phyloP scores from a whole-genome alignment of 2,113 vertebrate genomes.

The Ellobius talpinus region DNA sequence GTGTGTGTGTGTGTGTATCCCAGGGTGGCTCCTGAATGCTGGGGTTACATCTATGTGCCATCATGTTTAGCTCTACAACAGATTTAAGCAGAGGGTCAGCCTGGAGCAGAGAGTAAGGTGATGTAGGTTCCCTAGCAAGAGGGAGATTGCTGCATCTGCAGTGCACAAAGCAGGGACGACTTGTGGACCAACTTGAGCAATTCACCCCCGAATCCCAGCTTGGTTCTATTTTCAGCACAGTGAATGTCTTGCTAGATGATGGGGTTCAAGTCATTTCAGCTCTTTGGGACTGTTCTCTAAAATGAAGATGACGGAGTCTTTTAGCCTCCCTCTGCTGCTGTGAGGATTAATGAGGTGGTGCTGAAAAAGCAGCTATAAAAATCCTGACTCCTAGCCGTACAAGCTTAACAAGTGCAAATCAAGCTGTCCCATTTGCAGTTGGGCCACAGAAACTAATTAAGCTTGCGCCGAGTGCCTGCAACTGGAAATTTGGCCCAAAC shows the following conservation, averaged over 20 bases:
- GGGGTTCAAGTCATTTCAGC: slow-evolving; percentile 61
- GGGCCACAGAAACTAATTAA: slow-evolving; percentile 71
- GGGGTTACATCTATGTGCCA: not conserved
- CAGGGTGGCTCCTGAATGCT: not conserved
- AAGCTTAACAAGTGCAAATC: slow-evolving; percentile 61
- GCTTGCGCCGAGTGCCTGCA: slow-evolving; percentile 21
- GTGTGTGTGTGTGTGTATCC: too few species aligned
- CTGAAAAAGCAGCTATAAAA: slow-evolving; percentile 67
- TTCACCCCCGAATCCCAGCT: slow-evolving; percentile 9
- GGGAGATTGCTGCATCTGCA: not conserved
- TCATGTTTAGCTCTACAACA: not conserved
- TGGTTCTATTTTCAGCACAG: slow-evolving; percentile 49
- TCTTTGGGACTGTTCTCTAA: slow-evolving; percentile 57
- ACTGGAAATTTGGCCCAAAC: slow-evolving; percentile 3
- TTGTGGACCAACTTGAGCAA: not conserved
- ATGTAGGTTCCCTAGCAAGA: not conserved
- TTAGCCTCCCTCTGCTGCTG: slow-evolving; percentile 23
- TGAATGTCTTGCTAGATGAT: slow-evolving; percentile 34
- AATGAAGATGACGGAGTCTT: slow-evolving; percentile 63
- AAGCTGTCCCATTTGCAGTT: slow-evolving; percentile 20
- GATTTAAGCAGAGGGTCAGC: not conserved
- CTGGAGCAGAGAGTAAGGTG: not conserved
- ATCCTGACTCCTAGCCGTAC: slow-evolving; percentile 29
- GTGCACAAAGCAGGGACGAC: slow-evolving; percentile 13
- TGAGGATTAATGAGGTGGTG: slow-evolving; percentile 69